A percentile compares a stretch with the other conserved stretches of the same genome.
Evolutionary conservation across 2,888 invertebrate genomes (phyloP).

Genomic region (Bedellia somnulentella): DNA sequence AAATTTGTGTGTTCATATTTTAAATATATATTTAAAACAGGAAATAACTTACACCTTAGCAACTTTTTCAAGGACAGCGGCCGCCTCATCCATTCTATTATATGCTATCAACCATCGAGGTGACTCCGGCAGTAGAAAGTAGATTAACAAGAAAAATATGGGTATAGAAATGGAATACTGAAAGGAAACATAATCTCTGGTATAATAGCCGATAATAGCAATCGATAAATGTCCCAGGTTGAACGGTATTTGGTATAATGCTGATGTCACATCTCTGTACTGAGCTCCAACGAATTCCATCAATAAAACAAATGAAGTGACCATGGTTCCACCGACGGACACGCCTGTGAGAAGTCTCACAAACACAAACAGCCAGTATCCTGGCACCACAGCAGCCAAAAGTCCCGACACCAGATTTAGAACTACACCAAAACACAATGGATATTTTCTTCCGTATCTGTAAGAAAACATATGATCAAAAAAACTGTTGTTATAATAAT

Average conservation of each 20-base stretch:
- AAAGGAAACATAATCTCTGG: conserved; percentile 65
- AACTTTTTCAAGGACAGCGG: conserved; percentile 64
- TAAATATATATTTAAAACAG: no score
- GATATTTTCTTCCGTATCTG: conserved; percentile 75
- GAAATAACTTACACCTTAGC: conserved; percentile 50
- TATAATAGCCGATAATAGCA: conserved; percentile 63
- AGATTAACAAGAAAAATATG: conserved; percentile 59
- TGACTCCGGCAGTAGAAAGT: conserved; percentile 75
- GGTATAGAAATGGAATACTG: conserved; percentile 69
- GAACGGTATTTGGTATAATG: conserved; percentile 70
- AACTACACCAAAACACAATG: conserved; percentile 70
- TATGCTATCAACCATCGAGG: conserved; percentile 78
- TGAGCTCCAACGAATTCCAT: conserved; percentile 69
- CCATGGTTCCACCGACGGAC: conserved; percentile 83
- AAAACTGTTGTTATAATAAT: no score
- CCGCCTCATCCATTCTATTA: conserved; percentile 67
- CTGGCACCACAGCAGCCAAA: conserved; percentile 67
- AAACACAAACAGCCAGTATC: conserved; percentile 63
- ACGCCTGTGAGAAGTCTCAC: conserved; percentile 70
- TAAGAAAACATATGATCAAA: conserved; percentile 15
- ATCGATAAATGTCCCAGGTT: conserved; percentile 69
- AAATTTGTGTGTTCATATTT: no score
- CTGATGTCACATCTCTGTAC: conserved; percentile 58
- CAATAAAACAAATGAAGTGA: conserved; percentile 58
- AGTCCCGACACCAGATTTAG: conserved; percentile 72